Conservation (phyloP, 1,140 invertebrate species). For the Hycleus phaleratus region DNA sequence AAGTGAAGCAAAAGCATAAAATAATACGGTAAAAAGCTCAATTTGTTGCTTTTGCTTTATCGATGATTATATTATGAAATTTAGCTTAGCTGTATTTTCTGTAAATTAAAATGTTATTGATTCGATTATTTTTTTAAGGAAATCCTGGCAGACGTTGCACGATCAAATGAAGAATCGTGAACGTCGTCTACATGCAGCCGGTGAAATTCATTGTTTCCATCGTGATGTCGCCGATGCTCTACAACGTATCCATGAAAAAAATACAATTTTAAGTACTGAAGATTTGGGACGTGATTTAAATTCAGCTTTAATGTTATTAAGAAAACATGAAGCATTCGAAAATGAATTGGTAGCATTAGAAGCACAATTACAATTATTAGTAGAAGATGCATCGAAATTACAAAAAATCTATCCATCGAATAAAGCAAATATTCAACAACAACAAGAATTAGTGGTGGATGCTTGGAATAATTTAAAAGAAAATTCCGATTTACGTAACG, state of each 20-base stretch:
- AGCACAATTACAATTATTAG: constrained; percentile 82
- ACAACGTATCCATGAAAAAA: constrained; percentile 83
- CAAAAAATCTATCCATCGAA: constrained; percentile 88
- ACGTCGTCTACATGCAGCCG: constrained; percentile 80
- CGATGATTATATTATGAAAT: neutral
- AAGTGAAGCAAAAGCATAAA: constrained; percentile 32
- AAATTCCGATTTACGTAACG: constrained; percentile 65
- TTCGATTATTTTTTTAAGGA: constrained; percentile 43
- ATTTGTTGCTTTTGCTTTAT: neutral
- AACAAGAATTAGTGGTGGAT: constrained; percentile 68
- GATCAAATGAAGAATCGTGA: constrained; percentile 80
- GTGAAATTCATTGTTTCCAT: constrained; percentile 94
- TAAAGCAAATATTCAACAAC: constrained; percentile 65
- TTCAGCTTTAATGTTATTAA: constrained; percentile 71
- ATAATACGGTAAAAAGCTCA: constrained; percentile 24
- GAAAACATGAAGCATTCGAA: constrained; percentile 90
- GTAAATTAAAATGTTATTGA: neutral
- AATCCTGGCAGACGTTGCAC: constrained; percentile 81
- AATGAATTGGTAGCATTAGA: constrained; percentile 91
- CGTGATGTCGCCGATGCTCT: constrained; percentile 90
- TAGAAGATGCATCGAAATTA: constrained; percentile 84
- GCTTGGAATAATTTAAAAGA: constrained; percentile 85
- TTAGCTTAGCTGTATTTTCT: no score
- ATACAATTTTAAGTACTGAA: constrained; percentile 64
- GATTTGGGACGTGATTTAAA: constrained; percentile 84